These are phyloP conservation scores for Rissa tridactyla DNA, from an alignment of 2,113 vertebrate genomes.

Conservation along the genomic window DNA sequence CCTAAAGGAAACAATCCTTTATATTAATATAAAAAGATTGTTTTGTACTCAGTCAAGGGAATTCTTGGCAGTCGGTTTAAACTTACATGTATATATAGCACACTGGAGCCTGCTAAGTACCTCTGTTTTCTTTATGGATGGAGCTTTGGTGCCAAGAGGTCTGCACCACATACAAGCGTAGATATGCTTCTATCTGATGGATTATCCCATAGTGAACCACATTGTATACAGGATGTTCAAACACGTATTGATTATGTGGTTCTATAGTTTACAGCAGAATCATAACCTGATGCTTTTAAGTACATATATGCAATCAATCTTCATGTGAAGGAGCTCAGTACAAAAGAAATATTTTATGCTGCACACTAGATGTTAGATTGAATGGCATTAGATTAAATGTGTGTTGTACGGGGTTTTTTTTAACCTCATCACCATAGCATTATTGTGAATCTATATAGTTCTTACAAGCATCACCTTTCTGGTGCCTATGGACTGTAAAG, in stretches of 20 bases:
- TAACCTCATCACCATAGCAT: neutral
- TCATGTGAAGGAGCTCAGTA: neutral
- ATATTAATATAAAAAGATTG: conserved; percentile 41
- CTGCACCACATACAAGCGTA: conserved; percentile 47
- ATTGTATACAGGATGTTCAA: conserved; percentile 36
- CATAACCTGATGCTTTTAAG: conserved; percentile 36
- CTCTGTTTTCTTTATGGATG: conserved; percentile 69
- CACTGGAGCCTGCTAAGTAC: conserved; percentile 65
- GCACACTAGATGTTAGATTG: neutral
- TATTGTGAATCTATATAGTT: neutral
- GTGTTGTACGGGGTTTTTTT: neutral
- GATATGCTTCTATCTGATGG: conserved; percentile 41
- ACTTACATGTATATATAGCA: conserved; percentile 56
- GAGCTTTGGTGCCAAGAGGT: conserved; percentile 70
- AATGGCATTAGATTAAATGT: neutral
- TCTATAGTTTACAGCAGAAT: conserved; percentile 22
- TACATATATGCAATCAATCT: conserved; percentile 8
- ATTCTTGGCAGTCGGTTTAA: conserved; percentile 64
- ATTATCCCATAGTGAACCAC: neutral
- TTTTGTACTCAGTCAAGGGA: conserved; percentile 43
- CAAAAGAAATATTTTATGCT: neutral
- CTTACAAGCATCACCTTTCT: neutral
- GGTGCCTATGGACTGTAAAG: neutral
- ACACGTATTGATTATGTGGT: conserved; percentile 11
- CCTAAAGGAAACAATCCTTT: conserved; percentile 49